Base-by-base conservation (phyloP, 2,888 invertebrate genomes). In the Pseudococcus viburni region DNA sequence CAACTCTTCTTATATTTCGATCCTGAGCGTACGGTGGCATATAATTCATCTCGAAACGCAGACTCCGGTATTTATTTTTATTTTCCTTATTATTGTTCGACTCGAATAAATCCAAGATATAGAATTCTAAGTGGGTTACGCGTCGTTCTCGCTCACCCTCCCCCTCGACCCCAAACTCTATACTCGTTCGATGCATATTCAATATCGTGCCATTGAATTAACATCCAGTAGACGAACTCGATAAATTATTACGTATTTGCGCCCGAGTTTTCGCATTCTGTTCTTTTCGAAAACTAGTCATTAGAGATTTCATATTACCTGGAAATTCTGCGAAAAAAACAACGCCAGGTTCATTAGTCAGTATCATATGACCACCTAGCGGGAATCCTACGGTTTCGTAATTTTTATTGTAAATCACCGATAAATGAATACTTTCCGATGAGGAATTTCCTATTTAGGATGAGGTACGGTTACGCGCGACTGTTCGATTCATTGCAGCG, bases 131-230 rank as follows among this genome's bases (percentile, higher is more conserved):
- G 55, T 55, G 55, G 55, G 55, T 55, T 55, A 55, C 5, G 55
- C 55, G 55, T n/a, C 55, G 55, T n/a, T n/a, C 55, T 15, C n/a
- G 15, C 15, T 5, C 17, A n/a, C 55, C 5, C 55, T 5, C 55
- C 4, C n/a, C n/a, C n/a, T n/a, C n/a, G n/a, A n/a, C n/a, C n/a
- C n/a, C n/a, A n/a, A 5, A 4, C n/a, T 5, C 55, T 1, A 6
- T 15, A 55, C 7, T 55, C n/a, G 15, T 55, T 55, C 55, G 17
- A 55, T 55, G 55, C 55, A 55, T n/a, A 55, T 55, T 55, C 55
- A 55, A 17, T 55, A 55, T 68, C 68, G 68, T 68, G 68, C 68
- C 68, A 68, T 68, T 68, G 68, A 68, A 68, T 68, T 68, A 68
- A 26, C 68, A 51, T 8, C 51, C 12, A 7, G 26, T 12, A 68